These are phyloP conservation scores for Trachythela sp. DNA, from an alignment of 64 coral and sea anemone species.

Conservation along the genomic window DNA sequence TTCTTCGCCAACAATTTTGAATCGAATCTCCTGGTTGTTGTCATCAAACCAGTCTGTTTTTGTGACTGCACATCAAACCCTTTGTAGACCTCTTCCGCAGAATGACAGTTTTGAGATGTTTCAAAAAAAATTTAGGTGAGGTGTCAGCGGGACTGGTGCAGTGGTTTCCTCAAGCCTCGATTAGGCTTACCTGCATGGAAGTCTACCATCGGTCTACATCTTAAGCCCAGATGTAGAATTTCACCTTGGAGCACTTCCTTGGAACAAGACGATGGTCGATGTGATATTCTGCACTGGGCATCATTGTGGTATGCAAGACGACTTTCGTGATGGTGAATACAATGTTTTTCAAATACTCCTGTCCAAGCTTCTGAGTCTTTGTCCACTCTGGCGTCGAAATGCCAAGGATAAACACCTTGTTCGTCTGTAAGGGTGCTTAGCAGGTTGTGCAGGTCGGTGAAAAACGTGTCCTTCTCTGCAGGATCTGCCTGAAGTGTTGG, in stretches of 20 bases:
- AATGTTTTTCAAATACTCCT: slow-evolving; percentile 34
- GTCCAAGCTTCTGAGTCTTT: slow-evolving; percentile 21
- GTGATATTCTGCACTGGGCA: slow-evolving; percentile 40
- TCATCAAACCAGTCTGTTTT: slow-evolving; percentile 20
- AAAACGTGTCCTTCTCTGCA: slow-evolving; percentile 29
- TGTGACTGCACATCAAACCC: background rate
- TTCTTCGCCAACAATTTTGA: slow-evolving; percentile 23
- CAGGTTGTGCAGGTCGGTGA: slow-evolving; percentile 14
- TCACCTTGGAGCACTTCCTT: background rate
- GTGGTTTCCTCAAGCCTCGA: background rate
- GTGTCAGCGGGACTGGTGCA: background rate
- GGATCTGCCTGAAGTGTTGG: slow-evolving; percentile 29
- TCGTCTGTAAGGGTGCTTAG: slow-evolving; percentile 20
- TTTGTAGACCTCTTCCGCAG: background rate
- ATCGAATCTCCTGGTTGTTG: background rate
- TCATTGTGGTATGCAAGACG: slow-evolving; percentile 34
- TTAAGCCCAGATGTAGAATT: slow-evolving; percentile 18
- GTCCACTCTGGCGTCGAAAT: slow-evolving; percentile 35
- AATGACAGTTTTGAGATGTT: background rate
- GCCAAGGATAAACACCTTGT: background rate
- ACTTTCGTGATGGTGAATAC: slow-evolving; percentile 38
- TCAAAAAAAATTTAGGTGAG: background rate
- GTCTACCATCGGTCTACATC: background rate
- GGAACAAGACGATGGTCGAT: slow-evolving; percentile 46
- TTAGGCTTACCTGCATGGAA: background rate